Evolutionary conservation across 2,888 invertebrate species (phyloP).

Genomic region (Drosophila affinis): DNA sequence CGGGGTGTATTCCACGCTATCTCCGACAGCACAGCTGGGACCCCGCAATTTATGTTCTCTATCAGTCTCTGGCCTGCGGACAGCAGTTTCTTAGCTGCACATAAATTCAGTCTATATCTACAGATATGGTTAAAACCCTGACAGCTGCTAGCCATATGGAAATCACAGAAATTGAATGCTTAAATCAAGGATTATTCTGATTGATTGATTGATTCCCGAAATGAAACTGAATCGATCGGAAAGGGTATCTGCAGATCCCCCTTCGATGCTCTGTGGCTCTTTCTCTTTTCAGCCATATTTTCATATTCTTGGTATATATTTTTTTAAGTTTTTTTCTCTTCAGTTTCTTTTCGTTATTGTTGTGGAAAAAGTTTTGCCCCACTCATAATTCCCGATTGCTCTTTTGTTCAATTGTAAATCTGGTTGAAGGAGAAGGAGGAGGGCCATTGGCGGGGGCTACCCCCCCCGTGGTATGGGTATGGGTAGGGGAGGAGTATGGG

Average conservation of each 20-base stretch:
- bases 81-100: background rate
- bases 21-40: background rate
- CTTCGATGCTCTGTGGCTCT: background rate
- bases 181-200: no score
- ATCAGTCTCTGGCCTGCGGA: background rate
- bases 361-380: constrained; percentile 65
- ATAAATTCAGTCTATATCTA: background rate
- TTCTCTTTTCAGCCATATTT: constrained; percentile 23
- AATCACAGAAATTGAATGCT: background rate
- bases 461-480: background rate
- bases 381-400: constrained; percentile 78
- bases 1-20: background rate
- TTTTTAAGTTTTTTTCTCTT: constrained; percentile 41
- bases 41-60: background rate
- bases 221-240: background rate
- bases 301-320: constrained; percentile 39
- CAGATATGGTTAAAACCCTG: no score
- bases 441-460: background rate
- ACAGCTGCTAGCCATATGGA: background rate
- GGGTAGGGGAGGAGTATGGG: constrained; percentile 1
- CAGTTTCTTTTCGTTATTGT: constrained; percentile 57
- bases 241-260: background rate
- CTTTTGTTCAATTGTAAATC: constrained; percentile 73
- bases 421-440: background rate
- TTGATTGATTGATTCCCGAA: no score